Percentiles rank a stretch among this genome's conserved stretches.
Evolutionary conservation across 2,888 invertebrate genomes (phyloP).

Genomic region (Dyspetes luteomarginatus): DNA sequence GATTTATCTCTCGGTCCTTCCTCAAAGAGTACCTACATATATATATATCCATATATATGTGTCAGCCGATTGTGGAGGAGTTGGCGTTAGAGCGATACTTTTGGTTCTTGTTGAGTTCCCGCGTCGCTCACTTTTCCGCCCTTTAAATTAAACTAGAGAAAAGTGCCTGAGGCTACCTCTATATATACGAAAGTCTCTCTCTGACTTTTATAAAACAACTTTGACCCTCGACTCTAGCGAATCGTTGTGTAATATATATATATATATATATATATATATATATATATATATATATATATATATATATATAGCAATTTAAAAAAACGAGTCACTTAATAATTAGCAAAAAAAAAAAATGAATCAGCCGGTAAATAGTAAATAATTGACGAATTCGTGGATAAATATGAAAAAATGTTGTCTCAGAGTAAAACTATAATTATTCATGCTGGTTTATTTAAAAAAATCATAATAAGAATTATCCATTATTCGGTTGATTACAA

Average conservation of each 20-base stretch:
- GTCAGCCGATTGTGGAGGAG: not conserved
- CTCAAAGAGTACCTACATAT: not conserved
- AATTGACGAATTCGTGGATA: too few species aligned
- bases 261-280: too few species aligned
- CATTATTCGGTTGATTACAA: not conserved
- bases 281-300: too few species aligned
- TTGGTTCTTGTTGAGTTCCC: constrained; percentile 20
- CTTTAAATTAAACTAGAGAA: constrained; percentile 48
- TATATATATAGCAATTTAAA: too few species aligned
- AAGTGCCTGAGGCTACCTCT: constrained; percentile 12
- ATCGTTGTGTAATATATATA: too few species aligned
- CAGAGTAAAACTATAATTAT: too few species aligned
- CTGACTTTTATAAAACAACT: not conserved
- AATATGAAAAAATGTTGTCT: too few species aligned
- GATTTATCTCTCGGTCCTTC: constrained; percentile 60
- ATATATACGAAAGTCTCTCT: not conserved
- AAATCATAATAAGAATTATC: too few species aligned
- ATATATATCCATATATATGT: not conserved
- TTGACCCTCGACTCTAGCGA: not conserved
- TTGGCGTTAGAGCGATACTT: constrained; percentile 12
- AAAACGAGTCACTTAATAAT: too few species aligned
- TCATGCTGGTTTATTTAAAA: too few species aligned
- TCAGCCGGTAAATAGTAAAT: too few species aligned
- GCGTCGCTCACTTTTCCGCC: constrained; percentile 53
- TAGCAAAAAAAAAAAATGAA: too few species aligned